Conservation (phyloP, 2,888 invertebrate species). For the Leucophenga maculata region DNA sequence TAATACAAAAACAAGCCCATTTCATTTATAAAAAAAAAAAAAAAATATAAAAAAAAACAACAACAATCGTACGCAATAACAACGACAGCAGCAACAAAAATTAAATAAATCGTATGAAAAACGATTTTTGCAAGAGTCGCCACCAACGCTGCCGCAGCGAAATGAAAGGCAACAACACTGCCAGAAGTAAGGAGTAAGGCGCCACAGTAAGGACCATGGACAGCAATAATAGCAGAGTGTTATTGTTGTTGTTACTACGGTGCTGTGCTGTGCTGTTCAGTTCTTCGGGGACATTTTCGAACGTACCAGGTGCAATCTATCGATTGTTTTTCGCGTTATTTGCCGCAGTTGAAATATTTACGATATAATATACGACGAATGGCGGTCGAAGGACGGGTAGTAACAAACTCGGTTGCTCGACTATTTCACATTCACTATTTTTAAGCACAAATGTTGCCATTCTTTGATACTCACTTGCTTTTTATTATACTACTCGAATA, state of each 20-base stretch:
- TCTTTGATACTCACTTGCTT: constrained; percentile 7
- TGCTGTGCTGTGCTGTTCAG: constrained; percentile 35
- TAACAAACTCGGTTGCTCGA: neutral
- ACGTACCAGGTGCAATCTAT: constrained; percentile 65
- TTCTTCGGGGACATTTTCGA: constrained; percentile 53
- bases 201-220: neutral
- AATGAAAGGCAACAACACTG: neutral
- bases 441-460: constrained; percentile 59
- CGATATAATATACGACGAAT: constrained; percentile 52
- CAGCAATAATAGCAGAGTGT: constrained; percentile 17
- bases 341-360: constrained; percentile 65
- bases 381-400: neutral
- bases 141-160: constrained; percentile 1
- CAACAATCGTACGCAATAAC: constrained; percentile 6
- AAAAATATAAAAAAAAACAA: constrained; percentile 55
- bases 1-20: constrained; percentile 60
- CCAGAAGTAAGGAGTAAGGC: neutral
- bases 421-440: constrained; percentile 19
- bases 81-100: constrained; percentile 25
- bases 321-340: constrained; percentile 62
- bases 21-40: constrained; percentile 53
- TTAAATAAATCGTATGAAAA: constrained; percentile 52
- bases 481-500: constrained; percentile 21
- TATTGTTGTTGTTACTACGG: neutral
- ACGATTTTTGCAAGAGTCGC: constrained; percentile 52